Evolutionary conservation across 2,888 invertebrate species (phyloP).

Genomic region (Andrena fulva): DNA sequence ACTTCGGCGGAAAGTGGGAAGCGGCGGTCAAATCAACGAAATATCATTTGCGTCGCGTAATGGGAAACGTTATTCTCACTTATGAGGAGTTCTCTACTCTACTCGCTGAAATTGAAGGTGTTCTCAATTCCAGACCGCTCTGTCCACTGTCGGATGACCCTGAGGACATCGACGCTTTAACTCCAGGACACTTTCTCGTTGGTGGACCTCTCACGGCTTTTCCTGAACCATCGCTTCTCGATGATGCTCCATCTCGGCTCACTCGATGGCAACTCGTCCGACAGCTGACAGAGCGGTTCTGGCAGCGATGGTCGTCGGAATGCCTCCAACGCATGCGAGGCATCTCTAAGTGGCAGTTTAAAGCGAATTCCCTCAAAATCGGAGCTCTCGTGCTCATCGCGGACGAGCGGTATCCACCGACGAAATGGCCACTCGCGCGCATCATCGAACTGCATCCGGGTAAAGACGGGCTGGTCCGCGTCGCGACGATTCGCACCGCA

Average conservation of each 20-base stretch:
- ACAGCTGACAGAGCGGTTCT: not conserved
- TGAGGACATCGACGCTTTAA: not conserved
- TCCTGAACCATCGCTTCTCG: not conserved
- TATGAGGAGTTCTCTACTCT: not conserved
- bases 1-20: not conserved
- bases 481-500: no score
- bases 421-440: no score
- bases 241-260: not conserved
- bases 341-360: not conserved
- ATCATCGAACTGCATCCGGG: no score
- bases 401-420: no score
- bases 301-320: not conserved
- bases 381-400: no score
- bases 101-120: not conserved
- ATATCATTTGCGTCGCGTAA: not conserved
- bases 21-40: not conserved
- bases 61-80: not conserved
- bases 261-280: not conserved
- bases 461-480: no score
- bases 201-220: not conserved
- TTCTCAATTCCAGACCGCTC: not conserved
- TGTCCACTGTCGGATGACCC: not conserved
- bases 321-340: not conserved
- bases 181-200: not conserved
- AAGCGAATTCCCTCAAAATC: no score